Percentiles rank a stretch among this genome's conserved stretches.
phyloP scores from a whole-genome alignment of 1,140 invertebrate species.

The Drosophila eugracilis region DNA sequence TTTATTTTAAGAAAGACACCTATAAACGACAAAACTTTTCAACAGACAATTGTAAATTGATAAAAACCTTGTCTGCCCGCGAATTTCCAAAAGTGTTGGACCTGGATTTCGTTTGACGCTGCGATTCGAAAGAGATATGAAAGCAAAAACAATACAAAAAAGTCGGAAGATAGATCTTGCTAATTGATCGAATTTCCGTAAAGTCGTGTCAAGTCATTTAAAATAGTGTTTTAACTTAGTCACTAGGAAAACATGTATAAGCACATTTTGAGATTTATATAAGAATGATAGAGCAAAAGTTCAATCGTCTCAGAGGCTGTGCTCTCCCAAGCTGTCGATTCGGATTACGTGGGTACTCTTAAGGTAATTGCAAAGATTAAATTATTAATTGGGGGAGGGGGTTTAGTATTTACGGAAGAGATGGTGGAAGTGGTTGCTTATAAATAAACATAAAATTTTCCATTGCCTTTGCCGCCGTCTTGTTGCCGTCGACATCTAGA shows the following conservation, averaged over 20 bases:
- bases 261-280: no score
- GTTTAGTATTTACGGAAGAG: slow-evolving; percentile 3
- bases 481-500: slow-evolving; percentile 39
- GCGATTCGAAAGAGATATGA: not conserved
- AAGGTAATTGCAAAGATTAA: slow-evolving; percentile 35
- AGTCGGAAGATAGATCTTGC: not conserved
- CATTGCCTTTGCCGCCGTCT: slow-evolving; percentile 62
- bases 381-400: slow-evolving; percentile 29
- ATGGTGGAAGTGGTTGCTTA: slow-evolving; percentile 25
- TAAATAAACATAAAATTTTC: slow-evolving; percentile 76
- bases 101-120: not conserved
- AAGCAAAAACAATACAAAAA: slow-evolving; percentile 2
- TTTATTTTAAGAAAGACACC: slow-evolving; percentile 28
- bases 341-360: no score
- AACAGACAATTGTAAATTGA: slow-evolving; percentile 11
- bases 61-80: slow-evolving; percentile 13
- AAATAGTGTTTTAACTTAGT: not conserved
- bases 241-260: not conserved
- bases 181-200: not conserved
- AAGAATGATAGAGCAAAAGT: not conserved
- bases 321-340: not conserved
- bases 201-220: not conserved
- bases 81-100: slow-evolving; percentile 11
- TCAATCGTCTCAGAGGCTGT: not conserved
- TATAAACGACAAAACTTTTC: slow-evolving; percentile 26